Evolutionary conservation across 2,888 invertebrate species (phyloP), one percentile per base, ranked within the genome.

Genomic region (Agonopterix heracliana): DNA sequence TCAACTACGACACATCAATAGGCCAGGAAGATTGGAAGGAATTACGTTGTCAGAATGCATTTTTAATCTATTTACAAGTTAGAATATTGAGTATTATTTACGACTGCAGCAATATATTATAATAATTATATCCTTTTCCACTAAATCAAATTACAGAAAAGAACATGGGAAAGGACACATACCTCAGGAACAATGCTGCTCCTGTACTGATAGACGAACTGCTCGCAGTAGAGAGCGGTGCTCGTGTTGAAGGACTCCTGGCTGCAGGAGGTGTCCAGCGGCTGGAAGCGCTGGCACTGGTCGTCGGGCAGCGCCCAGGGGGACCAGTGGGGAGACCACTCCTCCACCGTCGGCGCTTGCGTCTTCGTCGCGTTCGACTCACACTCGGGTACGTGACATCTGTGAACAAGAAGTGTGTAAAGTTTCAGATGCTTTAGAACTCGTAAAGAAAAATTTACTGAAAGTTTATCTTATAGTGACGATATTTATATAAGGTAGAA

Each of bases 161-260:
- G 17, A 17, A 17, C 2, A 1, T 17, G 3, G 26, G 9, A 2
- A 38, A 38, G 4, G 9, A 38, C 3, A 38, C 10, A 38, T 53
- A 91, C 91, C 86, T 91, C 90, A 50, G 83, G 82, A 5, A 89
- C 82, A 45, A 91, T 89, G 45, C 90, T 90, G 60, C 77, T 78
- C 50, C 78, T 73, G 9, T 78, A 74, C 59, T 88, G 78, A 60
- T 89, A 91, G 11, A 91, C 76, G 68, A 81, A 89, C 35, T 70
- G 57, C 9, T 84, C 77, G 59, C 90, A 91, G 17, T 60, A 54
- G 3, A 70, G 44, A 4, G 49, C 40, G 3, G 78, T 71, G 53
- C 54, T 53, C 60, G 81, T 81, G 54, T 77, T 72, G 64, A 90
- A 90, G 52, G 77, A 70, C 41, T 51, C 56, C 1, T 60, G 55